Conservation (phyloP, 2,797 vertebrate species). For the Hozukius guyotensis region DNA sequence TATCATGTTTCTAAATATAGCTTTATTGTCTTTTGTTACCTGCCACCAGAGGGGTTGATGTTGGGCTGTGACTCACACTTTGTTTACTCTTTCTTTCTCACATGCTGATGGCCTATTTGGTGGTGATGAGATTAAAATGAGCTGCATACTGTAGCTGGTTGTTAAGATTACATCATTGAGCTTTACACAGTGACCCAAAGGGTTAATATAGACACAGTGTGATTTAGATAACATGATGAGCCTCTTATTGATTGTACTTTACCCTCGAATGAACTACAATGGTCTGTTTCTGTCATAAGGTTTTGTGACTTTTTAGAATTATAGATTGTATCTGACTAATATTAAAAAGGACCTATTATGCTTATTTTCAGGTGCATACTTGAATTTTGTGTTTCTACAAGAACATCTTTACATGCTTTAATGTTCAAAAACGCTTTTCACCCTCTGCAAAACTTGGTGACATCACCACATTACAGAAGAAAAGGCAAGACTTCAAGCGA, state of each 20-base stretch:
- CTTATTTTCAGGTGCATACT: too few relatives aligned
- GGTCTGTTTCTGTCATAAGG: not conserved
- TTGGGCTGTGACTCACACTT: not conserved
- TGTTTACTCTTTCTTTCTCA: not conserved
- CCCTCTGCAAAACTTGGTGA: too few relatives aligned
- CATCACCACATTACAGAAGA: too few relatives aligned
- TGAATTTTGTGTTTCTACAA: too few relatives aligned
- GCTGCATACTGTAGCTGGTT: not conserved
- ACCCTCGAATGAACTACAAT: not conserved
- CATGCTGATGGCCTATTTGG: slow-evolving; percentile 8
- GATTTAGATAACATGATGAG: not conserved
- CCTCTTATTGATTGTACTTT: not conserved
- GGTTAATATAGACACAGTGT: not conserved
- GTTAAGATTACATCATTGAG: not conserved
- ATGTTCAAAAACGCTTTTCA: too few relatives aligned
- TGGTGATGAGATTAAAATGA: slow-evolving; percentile 1
- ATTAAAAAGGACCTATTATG: not conserved
- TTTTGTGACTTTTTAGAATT: not conserved
- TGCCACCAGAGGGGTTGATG: not conserved
- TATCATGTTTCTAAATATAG: slow-evolving; percentile 29
- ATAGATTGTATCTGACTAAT: not conserved
- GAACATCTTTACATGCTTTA: too few relatives aligned
- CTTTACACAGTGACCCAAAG: not conserved
- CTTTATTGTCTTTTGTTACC: slow-evolving; percentile 1
- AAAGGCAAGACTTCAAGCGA: too few relatives aligned